Percentiles rank a stretch among this genome's conserved stretches.
Conservation (phyloP, 2,797 vertebrate species). For the Syngnathus acus region DNA sequence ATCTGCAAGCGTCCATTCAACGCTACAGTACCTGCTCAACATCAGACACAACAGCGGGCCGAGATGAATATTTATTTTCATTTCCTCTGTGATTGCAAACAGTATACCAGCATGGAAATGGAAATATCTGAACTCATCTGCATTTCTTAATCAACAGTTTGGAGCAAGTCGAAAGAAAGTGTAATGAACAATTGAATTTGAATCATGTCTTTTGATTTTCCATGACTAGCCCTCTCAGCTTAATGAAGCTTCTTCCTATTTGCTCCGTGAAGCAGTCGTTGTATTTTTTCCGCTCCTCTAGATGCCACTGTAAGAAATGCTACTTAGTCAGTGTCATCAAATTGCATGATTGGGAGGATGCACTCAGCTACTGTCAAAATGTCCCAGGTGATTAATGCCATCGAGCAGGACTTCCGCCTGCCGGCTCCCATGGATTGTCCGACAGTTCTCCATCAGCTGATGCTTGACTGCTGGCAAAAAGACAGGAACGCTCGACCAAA, state of each 20-base stretch:
- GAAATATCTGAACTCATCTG: conserved; percentile 27
- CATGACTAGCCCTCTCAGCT: too few species aligned
- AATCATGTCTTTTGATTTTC: too few species aligned
- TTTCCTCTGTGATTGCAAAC: conserved; percentile 20
- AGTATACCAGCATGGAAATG: conserved; percentile 23
- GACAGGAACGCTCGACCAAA: conserved; percentile 89
- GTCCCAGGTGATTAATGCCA: conserved; percentile 87
- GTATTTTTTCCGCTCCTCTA: too few species aligned
- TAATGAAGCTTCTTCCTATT: too few species aligned
- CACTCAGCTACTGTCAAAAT: not conserved
- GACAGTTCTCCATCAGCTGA: conserved; percentile 86
- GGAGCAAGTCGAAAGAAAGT: too few species aligned
- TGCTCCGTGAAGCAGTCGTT: too few species aligned
- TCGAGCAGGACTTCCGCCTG: conserved; percentile 90
- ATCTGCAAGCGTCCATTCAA: conserved; percentile 19
- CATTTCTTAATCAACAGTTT: not conserved
- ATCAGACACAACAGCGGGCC: conserved; percentile 28
- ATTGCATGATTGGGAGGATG: too few species aligned
- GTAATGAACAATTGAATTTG: too few species aligned
- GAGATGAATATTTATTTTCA: conserved; percentile 28
- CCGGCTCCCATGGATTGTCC: conserved; percentile 95
- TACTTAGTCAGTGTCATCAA: too few species aligned
- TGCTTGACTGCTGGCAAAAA: conserved; percentile 97
- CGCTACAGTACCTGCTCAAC: conserved; percentile 17
- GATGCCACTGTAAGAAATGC: too few species aligned